Percentiles rank a stretch among this genome's conserved stretches.
Conservation (phyloP, 2,113 vertebrate species). For the Eulemur macaco region DNA sequence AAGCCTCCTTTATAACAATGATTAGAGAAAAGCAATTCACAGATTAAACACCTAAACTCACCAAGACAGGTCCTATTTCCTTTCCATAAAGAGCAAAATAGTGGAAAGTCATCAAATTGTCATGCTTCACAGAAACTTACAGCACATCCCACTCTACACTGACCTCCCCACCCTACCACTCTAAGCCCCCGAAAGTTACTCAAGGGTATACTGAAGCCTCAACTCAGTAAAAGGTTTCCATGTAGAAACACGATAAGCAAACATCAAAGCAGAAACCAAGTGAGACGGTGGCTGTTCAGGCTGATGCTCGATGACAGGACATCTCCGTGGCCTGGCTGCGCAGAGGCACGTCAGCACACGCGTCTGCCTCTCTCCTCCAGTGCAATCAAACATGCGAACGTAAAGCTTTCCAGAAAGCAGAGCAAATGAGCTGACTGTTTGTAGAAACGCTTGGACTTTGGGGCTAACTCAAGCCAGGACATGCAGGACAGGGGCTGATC, state of each 20-base stretch:
- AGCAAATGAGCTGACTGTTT: not conserved
- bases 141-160: no score
- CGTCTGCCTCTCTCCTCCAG: not conserved
- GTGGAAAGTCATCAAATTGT: not conserved
- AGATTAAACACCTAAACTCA: not conserved
- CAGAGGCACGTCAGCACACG: fast-evolving
- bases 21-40: constrained; percentile 6
- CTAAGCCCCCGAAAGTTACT: not conserved
- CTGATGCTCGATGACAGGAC: fast-evolving
- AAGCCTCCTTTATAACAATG: not conserved
- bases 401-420: not conserved
- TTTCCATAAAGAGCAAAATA: not conserved
- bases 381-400: not conserved
- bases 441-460: not conserved
- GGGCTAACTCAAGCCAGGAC: not conserved
- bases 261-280: not conserved
- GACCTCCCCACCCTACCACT: not conserved
- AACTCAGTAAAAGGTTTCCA: not conserved
- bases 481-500: not conserved
- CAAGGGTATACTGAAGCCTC: not conserved
- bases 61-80: not conserved
- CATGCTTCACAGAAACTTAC: not conserved
- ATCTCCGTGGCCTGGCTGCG: not conserved
- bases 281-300: not conserved
- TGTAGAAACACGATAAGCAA: not conserved